phyloP scores from a whole-genome alignment of 2,113 vertebrate genomes.

The Brachypodius melanocephalos region DNA sequence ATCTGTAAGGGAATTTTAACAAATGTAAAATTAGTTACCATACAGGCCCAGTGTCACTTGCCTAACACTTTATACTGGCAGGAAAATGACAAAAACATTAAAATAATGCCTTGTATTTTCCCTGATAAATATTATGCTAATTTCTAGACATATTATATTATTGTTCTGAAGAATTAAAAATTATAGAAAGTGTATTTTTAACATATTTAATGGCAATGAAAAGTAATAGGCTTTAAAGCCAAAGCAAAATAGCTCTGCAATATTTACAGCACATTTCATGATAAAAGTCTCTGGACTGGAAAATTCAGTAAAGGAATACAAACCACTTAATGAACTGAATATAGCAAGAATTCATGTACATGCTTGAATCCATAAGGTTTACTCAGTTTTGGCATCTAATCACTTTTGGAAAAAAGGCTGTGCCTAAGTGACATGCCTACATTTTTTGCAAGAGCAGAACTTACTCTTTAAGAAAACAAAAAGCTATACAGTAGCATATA shows the following conservation, averaged over 20 bases:
- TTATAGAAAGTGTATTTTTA: neutral
- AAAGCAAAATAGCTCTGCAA: neutral
- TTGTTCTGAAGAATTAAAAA: neutral
- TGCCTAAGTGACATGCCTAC: neutral
- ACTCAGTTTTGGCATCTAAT: neutral
- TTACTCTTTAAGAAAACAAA: neutral
- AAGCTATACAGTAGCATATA: neutral
- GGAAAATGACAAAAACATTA: neutral
- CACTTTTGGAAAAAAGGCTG: neutral
- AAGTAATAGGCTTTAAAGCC: neutral
- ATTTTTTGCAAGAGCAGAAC: neutral
- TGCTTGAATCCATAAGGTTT: neutral
- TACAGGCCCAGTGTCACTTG: neutral
- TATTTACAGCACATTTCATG: neutral
- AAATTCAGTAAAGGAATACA: neutral
- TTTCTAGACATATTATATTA: neutral
- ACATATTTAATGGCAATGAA: neutral
- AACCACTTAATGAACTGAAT: neutral
- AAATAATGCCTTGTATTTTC: neutral
- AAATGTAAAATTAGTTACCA: slow-evolving; percentile 20
- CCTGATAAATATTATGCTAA: neutral
- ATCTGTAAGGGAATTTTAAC: slow-evolving; percentile 70
- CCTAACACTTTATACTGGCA: neutral
- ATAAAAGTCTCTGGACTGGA: neutral
- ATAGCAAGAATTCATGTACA: neutral